Percentiles rank a stretch among this genome's conserved stretches.
These are phyloP conservation scores for Oryctolagus cuniculus DNA, from an alignment of 2,113 vertebrate genomes.

Conservation along the genomic window DNA sequence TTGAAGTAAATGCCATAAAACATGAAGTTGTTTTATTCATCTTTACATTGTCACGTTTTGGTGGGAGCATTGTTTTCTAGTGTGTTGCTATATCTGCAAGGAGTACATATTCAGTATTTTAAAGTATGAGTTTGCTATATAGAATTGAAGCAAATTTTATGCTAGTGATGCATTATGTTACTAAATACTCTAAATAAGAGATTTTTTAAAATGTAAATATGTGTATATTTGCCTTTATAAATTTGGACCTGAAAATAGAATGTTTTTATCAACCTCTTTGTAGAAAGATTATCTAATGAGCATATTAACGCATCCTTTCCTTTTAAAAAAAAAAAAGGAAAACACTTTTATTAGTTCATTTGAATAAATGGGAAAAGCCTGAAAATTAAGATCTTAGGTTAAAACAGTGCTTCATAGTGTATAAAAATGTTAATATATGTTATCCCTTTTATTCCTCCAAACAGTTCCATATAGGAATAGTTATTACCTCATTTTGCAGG, in stretches of 20 bases:
- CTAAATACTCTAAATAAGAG: slow-evolving; percentile 38
- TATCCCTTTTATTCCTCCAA: background rate
- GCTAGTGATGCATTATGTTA: background rate
- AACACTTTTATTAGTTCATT: slow-evolving; percentile 12
- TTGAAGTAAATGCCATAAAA: slow-evolving; percentile 93
- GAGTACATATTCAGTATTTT: slow-evolving; percentile 64
- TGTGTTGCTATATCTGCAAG: slow-evolving; percentile 80
- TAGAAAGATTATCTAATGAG: slow-evolving; percentile 52
- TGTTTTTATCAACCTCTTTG: slow-evolving; percentile 36
- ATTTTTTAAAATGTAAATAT: slow-evolving; percentile 54
- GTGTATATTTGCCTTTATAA: slow-evolving; percentile 33
- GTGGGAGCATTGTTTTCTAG: slow-evolving; percentile 79
- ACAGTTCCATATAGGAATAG: background rate
- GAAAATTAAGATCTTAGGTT: slow-evolving; percentile 53
- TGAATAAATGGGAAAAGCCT: slow-evolving; percentile 25
- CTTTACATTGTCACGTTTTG: slow-evolving; percentile 88
- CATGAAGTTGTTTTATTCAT: slow-evolving; percentile 90
- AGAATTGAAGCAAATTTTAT: background rate
- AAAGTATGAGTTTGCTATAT: background rate
- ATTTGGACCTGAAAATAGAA: slow-evolving; percentile 49
- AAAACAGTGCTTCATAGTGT: slow-evolving; percentile 21
- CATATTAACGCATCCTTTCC: background rate
- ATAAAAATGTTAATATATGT: background rate
- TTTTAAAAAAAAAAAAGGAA: background rate
- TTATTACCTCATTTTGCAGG: background rate